A percentile compares a stretch with the other conserved stretches of the same genome.
Conservation (phyloP, 2,888 invertebrate species). For the Mimachlamys varia region DNA sequence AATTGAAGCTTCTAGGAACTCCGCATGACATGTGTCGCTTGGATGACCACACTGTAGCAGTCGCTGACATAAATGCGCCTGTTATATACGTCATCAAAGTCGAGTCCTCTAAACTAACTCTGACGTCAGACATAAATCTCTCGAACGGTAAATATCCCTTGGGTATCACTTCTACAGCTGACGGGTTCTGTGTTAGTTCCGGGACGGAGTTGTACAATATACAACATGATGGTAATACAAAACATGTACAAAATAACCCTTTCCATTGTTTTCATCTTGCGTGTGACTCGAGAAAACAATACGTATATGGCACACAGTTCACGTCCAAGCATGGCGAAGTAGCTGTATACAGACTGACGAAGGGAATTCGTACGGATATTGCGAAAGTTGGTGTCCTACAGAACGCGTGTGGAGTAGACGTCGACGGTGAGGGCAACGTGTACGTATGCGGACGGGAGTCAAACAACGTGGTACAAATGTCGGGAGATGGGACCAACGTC, state of each 20-base stretch:
- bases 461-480: not conserved
- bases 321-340: not conserved
- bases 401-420: not conserved
- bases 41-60: not conserved
- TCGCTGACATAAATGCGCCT: not conserved
- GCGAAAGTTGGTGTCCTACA: not conserved
- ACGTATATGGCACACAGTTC: not conserved
- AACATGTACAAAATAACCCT: not conserved
- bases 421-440: not conserved
- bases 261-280: not conserved
- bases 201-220: not conserved
- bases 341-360: not conserved
- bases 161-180: not conserved
- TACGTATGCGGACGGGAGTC: not conserved
- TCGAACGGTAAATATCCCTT: not conserved
- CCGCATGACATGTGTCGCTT: not conserved
- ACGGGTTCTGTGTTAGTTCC: not conserved
- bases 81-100: not conserved
- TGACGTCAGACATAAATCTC: not conserved
- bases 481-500: not conserved
- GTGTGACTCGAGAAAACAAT: not conserved
- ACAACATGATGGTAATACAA: not conserved
- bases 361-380: not conserved
- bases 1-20: not conserved
- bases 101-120: not conserved